These are phyloP conservation scores for Hemiprocne comata DNA, from an alignment of 2,113 vertebrate genomes.

Conservation along the genomic window DNA sequence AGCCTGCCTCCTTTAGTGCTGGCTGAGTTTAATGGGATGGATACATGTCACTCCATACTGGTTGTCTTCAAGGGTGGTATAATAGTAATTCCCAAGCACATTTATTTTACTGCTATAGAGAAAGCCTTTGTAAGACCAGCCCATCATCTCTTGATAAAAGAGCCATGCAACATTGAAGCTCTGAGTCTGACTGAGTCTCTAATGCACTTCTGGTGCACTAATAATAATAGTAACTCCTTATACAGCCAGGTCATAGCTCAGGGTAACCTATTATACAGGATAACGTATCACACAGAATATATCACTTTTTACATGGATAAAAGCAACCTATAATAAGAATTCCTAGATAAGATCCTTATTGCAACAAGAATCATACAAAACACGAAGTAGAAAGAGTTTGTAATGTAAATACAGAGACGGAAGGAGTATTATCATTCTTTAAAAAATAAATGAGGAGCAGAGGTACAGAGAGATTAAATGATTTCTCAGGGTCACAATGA, in stretches of 20 bases:
- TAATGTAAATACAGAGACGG: conserved; percentile 14
- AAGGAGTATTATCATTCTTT: background rate
- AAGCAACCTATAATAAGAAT: background rate
- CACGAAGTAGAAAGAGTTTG: background rate
- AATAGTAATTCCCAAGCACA: background rate
- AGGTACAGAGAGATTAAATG: background rate
- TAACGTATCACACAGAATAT: background rate
- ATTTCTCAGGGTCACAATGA: conserved; percentile 46
- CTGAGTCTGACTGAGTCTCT: background rate
- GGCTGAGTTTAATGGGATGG: background rate
- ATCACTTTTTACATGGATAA: background rate
- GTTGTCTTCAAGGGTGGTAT: background rate
- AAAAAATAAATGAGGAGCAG: conserved; percentile 32
- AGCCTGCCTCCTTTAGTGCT: background rate
- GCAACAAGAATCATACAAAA: background rate
- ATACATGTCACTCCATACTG: background rate
- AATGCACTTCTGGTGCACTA: background rate
- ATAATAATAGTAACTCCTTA: background rate
- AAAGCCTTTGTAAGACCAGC: background rate
- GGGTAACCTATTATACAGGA: background rate
- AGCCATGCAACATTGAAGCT: background rate
- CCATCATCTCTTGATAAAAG: background rate
- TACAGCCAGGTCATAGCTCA: background rate
- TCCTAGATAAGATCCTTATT: background rate
- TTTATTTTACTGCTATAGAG: background rate